Evolutionary conservation across 2,888 invertebrate genomes (phyloP), one percentile per base, ranked within the genome.

Genomic region (Troides aeacus): DNA sequence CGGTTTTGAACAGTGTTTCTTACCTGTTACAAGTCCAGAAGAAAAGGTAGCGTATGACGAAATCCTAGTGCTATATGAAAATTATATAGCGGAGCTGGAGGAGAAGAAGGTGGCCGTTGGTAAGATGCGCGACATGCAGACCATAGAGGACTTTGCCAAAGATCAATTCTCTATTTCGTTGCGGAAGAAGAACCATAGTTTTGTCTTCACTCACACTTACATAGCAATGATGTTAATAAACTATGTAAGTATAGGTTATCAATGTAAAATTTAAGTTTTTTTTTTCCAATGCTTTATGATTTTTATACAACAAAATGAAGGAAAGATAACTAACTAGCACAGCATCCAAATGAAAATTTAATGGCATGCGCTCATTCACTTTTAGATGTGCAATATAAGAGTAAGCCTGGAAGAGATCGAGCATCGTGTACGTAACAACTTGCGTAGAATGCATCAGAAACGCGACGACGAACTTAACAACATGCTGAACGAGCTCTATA

Each of bases 361-460:
- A 46, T 10, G 39, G 1, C 39, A 39, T 8, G 10, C 10, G 39
- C 39, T 46, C 15, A 12, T 46, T 46, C 10, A 2, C 15, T 46
- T 15, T 58, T 18, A 87, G 87, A 24, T 83, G 23, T 67, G 78
- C 5, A 72, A 82, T 71, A 85, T 84, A 53, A 78, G 80, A 15
- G 70, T 80, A 3, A 88, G 89, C 61, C 68, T 90, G 4, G 82
- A 85, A 69, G 88, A 88, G 68, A 86, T 85, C 30, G 62, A 75
- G 18, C 70, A 74, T 1, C 84, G 84, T 0, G 46, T 84, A 6
- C 73, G 71, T 6, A 81, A 81, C 39, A 89, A 88, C 66, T 65
- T 85, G 10, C 70, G 62, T 0, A 65, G 70, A 1, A 71, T 83
- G 42, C 66, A 76, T 39, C 74, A 78, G 0, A 71, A 79, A 2